A percentile compares a stretch with the other conserved stretches of the same genome.
Evolutionary conservation across 1,140 invertebrate genomes (phyloP).

Genomic region (Zaprionus vittiger): DNA sequence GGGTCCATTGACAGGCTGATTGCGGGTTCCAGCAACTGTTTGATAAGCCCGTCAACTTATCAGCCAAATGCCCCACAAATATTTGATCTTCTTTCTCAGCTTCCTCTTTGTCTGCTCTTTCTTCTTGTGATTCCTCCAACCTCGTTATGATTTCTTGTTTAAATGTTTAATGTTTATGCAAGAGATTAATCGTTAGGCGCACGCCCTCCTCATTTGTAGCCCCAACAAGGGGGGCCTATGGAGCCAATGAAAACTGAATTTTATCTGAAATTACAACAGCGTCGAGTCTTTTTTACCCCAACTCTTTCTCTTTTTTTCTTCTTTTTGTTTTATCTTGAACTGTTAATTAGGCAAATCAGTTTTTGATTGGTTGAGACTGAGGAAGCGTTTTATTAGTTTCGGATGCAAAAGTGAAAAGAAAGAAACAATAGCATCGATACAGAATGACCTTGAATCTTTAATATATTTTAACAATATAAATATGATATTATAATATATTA

Average conservation of each 20-base stretch:
- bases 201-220: constrained; percentile 59
- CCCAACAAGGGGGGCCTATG: too few species aligned
- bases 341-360: constrained; percentile 66
- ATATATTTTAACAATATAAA: neutral
- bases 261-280: constrained; percentile 49
- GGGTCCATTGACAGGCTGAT: constrained; percentile 56
- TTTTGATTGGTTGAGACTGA: constrained; percentile 52
- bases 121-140: neutral
- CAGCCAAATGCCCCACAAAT: constrained; percentile 57
- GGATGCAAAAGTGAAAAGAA: constrained; percentile 52
- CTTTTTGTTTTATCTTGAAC: constrained; percentile 48
- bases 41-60: constrained; percentile 66
- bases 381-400: constrained; percentile 47
- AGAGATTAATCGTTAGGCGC: constrained; percentile 79
- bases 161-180: constrained; percentile 71
- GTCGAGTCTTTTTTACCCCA: constrained; percentile 8
- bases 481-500: neutral
- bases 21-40: constrained; percentile 44
- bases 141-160: constrained; percentile 62
- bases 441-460: neutral
- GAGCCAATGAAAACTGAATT: constrained; percentile 4
- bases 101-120: constrained; percentile 14
- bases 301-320: neutral
- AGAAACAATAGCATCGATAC: neutral
- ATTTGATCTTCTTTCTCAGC: constrained; percentile 57